Evolutionary conservation across 2,888 invertebrate genomes (phyloP).

Genomic region (Parasteatoda lunata): DNA sequence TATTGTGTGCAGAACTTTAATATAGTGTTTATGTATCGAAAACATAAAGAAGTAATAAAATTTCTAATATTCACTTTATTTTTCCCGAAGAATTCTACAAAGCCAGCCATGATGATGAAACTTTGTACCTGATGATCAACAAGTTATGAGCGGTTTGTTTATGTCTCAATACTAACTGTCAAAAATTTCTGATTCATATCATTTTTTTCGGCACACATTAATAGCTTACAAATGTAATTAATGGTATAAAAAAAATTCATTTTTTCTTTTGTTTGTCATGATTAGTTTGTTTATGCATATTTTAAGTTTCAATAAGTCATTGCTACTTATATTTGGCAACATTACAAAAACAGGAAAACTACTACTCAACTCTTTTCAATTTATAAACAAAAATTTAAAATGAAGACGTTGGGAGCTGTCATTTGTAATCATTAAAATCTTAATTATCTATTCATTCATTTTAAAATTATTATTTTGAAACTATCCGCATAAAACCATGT

Average conservation of each 20-base stretch:
- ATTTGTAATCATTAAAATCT: constrained; percentile 34
- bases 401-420: constrained; percentile 41
- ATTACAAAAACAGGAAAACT: background rate
- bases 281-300: background rate
- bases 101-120: constrained; percentile 48
- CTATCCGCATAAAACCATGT: background rate
- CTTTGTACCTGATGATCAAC: no score
- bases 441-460: background rate
- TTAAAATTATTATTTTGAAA: no score
- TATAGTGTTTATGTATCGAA: no score
- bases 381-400: constrained; percentile 52
- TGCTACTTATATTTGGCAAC: background rate
- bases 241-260: background rate
- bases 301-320: background rate
- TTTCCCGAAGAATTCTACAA: constrained; percentile 62
- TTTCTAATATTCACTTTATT: constrained; percentile 30
- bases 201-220: background rate
- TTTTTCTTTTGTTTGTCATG: background rate
- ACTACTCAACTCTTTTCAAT: background rate
- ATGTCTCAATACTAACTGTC: background rate
- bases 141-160: constrained; percentile 42
- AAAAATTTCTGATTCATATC: background rate
- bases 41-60: background rate
- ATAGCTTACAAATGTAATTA: background rate
- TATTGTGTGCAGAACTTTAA: no score